Conservation (phyloP, 2,113 vertebrate genomes). For the Cyphomyrus plagiostoma region DNA sequence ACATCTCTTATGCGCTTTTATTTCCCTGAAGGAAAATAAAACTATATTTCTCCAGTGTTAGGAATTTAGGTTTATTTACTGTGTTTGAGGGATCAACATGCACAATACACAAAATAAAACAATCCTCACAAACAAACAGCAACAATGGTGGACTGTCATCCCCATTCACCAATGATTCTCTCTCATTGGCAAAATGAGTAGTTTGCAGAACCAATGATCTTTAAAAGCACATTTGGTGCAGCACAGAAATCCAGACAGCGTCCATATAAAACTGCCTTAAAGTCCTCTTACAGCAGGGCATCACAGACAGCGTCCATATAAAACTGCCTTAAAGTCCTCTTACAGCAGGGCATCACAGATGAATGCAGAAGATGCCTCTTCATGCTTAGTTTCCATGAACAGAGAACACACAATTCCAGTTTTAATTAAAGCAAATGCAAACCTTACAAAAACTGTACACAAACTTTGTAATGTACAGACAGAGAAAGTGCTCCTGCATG, state of each 20-base stretch:
- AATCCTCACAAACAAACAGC: neutral
- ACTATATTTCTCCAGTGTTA: neutral
- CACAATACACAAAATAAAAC: neutral
- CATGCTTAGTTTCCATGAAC: neutral
- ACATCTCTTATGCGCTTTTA: neutral
- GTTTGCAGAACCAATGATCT: neutral
- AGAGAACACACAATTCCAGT: neutral
- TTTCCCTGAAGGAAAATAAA: neutral
- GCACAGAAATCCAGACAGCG: neutral
- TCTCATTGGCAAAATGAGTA: neutral
- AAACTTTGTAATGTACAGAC: neutral
- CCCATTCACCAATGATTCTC: neutral
- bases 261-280: neutral
- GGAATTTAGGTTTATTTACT: slow-evolving; percentile 1
- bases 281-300: neutral
- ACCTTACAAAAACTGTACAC: neutral
- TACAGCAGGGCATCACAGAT: neutral
- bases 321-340: neutral
- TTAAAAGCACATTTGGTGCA: neutral
- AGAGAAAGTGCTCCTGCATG: neutral
- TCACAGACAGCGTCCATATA: neutral
- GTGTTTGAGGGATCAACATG: neutral
- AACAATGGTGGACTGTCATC: neutral
- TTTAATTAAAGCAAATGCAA: neutral
- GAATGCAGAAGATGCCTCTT: neutral